A percentile compares a stretch with the other conserved stretches of the same genome.
Conservation (phyloP, 2,113 vertebrate species). For the Chionodraco myersi region DNA sequence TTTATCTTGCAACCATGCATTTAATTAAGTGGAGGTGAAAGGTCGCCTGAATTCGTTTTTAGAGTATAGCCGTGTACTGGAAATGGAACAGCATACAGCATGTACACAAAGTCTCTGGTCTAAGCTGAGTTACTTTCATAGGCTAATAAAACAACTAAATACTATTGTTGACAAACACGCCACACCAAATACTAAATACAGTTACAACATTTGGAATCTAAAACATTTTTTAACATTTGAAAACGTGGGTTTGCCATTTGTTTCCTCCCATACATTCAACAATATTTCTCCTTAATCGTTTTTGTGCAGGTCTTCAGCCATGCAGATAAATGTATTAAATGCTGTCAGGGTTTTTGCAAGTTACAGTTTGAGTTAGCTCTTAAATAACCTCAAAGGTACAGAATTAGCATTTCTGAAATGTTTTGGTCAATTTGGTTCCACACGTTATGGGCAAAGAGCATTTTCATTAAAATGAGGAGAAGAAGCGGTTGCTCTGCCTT, state of each 20-base stretch:
- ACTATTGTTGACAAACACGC: not conserved
- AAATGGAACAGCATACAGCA: not conserved
- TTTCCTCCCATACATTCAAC: not conserved
- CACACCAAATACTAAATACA: not conserved
- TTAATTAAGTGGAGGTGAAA: too few species aligned
- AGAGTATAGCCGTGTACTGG: not conserved
- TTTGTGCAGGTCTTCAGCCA: not conserved
- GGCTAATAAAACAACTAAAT: not conserved
- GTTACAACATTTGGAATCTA: not conserved
- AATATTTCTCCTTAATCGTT: not conserved
- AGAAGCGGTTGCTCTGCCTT: conserved; percentile 11
- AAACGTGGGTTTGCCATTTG: not conserved
- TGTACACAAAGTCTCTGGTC: not conserved
- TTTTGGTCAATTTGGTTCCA: not conserved
- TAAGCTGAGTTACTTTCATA: not conserved
- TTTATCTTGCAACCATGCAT: too few species aligned
- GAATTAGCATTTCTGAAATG: not conserved
- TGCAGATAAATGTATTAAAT: not conserved
- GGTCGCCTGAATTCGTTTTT: too few species aligned
- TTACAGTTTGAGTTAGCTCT: not conserved
- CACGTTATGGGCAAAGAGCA: not conserved
- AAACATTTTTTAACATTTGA: too few species aligned
- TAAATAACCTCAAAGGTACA: not conserved
- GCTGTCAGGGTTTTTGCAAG: not conserved
- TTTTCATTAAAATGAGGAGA: not conserved